Conservation (phyloP, 2,888 invertebrate genomes). For the Belgica antarctica region DNA sequence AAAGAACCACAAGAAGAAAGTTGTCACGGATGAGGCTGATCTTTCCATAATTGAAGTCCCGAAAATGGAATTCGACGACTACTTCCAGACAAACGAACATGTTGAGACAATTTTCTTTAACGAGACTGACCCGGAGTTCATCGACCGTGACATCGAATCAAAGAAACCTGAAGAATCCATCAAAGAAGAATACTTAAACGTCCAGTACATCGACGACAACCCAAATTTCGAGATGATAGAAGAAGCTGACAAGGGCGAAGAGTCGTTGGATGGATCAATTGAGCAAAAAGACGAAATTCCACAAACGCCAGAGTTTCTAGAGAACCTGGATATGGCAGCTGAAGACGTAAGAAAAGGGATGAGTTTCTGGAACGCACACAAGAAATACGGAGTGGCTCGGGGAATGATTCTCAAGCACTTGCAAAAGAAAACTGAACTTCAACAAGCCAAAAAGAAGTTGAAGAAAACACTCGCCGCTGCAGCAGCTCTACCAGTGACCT, state of each 20-base stretch:
- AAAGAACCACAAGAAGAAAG: background rate
- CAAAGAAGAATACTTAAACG: background rate
- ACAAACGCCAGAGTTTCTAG: background rate
- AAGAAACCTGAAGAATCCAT: background rate
- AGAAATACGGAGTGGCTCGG: background rate
- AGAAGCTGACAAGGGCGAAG: background rate
- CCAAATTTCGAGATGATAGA: background rate
- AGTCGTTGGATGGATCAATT: background rate
- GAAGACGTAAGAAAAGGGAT: background rate
- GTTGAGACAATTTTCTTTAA: constrained; percentile 30
- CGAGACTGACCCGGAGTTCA: constrained; percentile 7
- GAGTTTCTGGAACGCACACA: constrained; percentile 18
- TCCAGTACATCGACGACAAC: background rate
- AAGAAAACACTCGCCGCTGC: background rate
- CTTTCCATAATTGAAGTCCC: background rate
- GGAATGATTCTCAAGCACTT: background rate
- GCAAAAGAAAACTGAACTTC: background rate
- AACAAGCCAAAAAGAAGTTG: background rate
- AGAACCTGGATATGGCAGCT: background rate
- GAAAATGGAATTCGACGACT: constrained; percentile 10
- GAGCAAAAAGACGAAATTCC: background rate
- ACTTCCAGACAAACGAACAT: background rate
- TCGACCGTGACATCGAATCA: background rate
- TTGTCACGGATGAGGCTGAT: background rate
- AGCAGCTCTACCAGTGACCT: background rate